Base-by-base conservation (phyloP, 2,113 vertebrate species). In the Nannobrachium achirus region DNA sequence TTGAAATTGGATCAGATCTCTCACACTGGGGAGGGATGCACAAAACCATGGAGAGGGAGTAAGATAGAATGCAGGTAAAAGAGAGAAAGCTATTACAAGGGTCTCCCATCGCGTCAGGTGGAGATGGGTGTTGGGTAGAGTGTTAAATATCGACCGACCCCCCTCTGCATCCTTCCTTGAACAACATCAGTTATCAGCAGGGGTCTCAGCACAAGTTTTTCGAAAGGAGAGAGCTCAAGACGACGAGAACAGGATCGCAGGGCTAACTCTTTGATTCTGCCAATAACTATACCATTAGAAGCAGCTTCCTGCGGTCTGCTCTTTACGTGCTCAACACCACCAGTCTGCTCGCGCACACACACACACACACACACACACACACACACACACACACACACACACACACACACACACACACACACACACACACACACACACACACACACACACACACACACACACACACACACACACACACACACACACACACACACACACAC, bases 161-260 rank as follows among this genome's bases (percentile, higher is more conserved):
- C 57, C 46, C 10, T 46, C 69, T 44, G 16, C 75, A 65, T 82
- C 63, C 49, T 65, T 73, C 53, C 63, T 69, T 67, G 15, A 77
- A 79, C 55, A 75, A 71, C 81, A 76, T 66, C 58, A 71, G 66
- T 44, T 70, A n/a, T 63, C 73, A 76, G 80, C 72, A 9, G 80
- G 79, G 69, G 71, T 76, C 69, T 75, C n/a, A 9, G 68, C 78
- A 65, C 53, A 75, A 73, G 53, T 80, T 87, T 80, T 65, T 58
- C 38, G 56, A 75, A 53, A 65, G 46, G 46, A 85, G 25, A 79
- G 79, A 83, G 55, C 66, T 71, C 15, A n/a, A n/a, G 64, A 61
- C n/a, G 2, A 45, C 55, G 39, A 80, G 75, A 80, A 79, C 57
- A 74, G 74, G 74, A 61, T 73, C 75, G 56, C 51, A 71, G 76